Base-by-base conservation (phyloP, 1,140 invertebrate genomes). In the Spodoptera litura region DNA sequence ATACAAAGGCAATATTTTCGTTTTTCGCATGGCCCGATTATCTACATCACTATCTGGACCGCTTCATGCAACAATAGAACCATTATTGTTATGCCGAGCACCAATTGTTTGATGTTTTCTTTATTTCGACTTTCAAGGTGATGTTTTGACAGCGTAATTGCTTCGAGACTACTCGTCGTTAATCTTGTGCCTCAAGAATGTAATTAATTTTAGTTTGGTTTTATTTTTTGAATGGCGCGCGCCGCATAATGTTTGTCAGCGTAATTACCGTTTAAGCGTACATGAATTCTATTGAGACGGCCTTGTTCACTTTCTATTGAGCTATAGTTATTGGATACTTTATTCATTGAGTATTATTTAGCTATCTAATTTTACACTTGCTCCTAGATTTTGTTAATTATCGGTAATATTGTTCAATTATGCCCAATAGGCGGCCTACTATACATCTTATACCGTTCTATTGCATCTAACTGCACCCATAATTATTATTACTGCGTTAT, bases 71-170 rank as follows among this genome's bases (percentile, higher is more conserved):
- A 91, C 89, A 92, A 91, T 92, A 86, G 86, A 81, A 56, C 80
- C 86, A 91, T 92, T 92, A 91, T 86, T 79, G 85, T 85, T 78
- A 73, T 73, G 27, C 78, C 72, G 79, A 85, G 81, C 82, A 84
- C 72, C 80, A 66, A 83, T 62, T 78, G 78, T 81, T 81, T 84
- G 84, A 83, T 86, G 87, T 91, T 83, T 89, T 88, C 85, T 89
- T 88, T 88, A 87, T 87, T 89, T 81, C 82, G 53, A 85, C 83
- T 84, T 85, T 86, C 89, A 92, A 92, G 91, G 89, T 87, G 85
- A 89, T 88, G 87, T 89, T 89, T 90, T 92, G 90, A 92, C 83
- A 85, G 84, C 85, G 82, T 88, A 91, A 91, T 91, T 91, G 86
- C 80, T 85, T 82, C 61, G 80, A 85, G 80, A 83, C 74, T 80